Conservation (phyloP, 2,113 vertebrate genomes). For the Cranoglanis bouderius region DNA sequence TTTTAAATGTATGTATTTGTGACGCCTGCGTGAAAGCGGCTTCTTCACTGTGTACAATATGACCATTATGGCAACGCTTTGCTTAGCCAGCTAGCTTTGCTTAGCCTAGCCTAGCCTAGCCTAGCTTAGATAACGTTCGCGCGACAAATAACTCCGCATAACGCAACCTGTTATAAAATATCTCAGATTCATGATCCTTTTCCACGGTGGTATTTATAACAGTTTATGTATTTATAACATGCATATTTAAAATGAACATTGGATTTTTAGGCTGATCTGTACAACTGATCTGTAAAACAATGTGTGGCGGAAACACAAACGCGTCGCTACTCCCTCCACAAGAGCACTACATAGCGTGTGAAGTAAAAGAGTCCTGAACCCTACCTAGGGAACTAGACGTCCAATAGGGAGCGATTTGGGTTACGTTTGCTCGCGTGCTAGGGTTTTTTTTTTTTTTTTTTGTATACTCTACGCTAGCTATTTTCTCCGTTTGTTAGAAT, state of each 20-base stretch:
- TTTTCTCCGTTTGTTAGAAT: not conserved
- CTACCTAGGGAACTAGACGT: not conserved
- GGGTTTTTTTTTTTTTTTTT: not conserved
- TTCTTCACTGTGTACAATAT: not conserved
- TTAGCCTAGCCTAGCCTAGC: not conserved
- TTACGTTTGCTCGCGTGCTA: not conserved
- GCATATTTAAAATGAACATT: not conserved
- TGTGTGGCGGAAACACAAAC: not conserved
- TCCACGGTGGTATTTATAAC: too few relatives aligned
- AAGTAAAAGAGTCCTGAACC: not conserved
- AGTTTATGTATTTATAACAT: not conserved
- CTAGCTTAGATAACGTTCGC: not conserved
- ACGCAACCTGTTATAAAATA: not conserved
- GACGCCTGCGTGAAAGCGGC: not conserved
- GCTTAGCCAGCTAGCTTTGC: not conserved
- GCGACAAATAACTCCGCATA: not conserved
- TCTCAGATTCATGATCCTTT: too few relatives aligned
- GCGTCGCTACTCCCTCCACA: not conserved
- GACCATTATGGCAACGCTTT: not conserved
- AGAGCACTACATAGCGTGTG: not conserved
- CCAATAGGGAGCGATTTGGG: not conserved
- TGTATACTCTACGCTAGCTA: not conserved
- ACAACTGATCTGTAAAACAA: not conserved
- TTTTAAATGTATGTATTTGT: not conserved
- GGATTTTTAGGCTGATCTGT: not conserved